Conservation (phyloP, 2,888 invertebrate genomes). For the Clanis bilineata region DNA sequence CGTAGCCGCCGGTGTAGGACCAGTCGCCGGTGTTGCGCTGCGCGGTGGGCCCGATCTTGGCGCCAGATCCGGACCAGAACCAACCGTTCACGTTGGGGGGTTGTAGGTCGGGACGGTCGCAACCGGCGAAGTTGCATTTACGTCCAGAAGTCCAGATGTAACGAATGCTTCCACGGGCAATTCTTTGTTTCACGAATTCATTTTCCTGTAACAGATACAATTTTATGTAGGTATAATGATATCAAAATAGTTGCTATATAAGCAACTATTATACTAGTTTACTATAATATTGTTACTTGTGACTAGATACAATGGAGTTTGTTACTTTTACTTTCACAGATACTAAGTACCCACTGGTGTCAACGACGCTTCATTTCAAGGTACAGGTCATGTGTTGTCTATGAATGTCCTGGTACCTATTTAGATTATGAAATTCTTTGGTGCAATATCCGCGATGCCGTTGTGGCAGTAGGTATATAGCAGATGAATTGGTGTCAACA, state of each 20-base stretch:
- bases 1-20: conserved; percentile 94
- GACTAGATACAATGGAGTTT: neutral
- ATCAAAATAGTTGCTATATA: no score
- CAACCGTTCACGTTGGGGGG: conserved; percentile 94
- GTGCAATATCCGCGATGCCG: conserved; percentile 5
- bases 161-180: conserved; percentile 88
- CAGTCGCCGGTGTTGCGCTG: conserved; percentile 95
- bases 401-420: neutral
- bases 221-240: neutral
- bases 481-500: conserved; percentile 29
- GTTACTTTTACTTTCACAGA: neutral
- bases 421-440: neutral
- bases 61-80: conserved; percentile 97
- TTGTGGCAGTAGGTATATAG: neutral
- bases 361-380: neutral
- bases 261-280: no score
- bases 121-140: conserved; percentile 96
- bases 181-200: conserved; percentile 93
- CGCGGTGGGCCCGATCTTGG: conserved; percentile 93
- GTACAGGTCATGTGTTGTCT: neutral
- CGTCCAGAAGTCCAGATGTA: conserved; percentile 97
- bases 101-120: conserved; percentile 90
- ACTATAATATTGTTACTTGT: neutral
- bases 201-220: conserved; percentile 82
- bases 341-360: neutral